phyloP scores from a whole-genome alignment of 2,888 invertebrate genomes.

The Tuberolachnus salignus region DNA sequence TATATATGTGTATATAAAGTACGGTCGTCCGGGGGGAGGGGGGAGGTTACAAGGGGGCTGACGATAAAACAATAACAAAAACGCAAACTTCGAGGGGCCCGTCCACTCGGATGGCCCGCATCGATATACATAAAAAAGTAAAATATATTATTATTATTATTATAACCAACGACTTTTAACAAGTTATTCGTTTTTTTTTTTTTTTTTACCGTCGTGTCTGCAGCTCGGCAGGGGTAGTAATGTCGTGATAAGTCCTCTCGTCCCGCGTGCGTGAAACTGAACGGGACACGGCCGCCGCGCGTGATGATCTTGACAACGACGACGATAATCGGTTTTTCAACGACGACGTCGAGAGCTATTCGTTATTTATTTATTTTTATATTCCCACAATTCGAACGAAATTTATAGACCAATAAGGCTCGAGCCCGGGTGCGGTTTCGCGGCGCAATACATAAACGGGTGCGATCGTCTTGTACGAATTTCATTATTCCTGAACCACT shows the following conservation, averaged over 20 bases:
- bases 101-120: too few relatives aligned
- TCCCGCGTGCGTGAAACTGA: not conserved
- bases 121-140: too few relatives aligned
- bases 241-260: not conserved
- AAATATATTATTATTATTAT: too few relatives aligned
- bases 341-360: not conserved
- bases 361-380: too few relatives aligned
- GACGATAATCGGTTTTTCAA: slow-evolving; percentile 10
- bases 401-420: too few relatives aligned
- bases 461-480: too few relatives aligned
- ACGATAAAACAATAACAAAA: slow-evolving; percentile 32
- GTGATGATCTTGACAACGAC: not conserved
- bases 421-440: too few relatives aligned
- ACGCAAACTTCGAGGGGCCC: slow-evolving; percentile 35
- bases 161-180: slow-evolving; percentile 37
- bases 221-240: too few relatives aligned
- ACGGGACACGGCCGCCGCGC: too few relatives aligned
- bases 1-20: not conserved
- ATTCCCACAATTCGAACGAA: too few relatives aligned
- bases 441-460: too few relatives aligned
- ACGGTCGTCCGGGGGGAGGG: not conserved
- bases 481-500: too few relatives aligned
- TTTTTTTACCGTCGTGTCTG: not conserved
- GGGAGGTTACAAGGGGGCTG: not conserved
- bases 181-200: slow-evolving; percentile 35